A percentile compares a stretch with the other conserved stretches of the same genome.
Conservation (phyloP, 64 coral and sea anemone species). For the Montipora sp. region DNA sequence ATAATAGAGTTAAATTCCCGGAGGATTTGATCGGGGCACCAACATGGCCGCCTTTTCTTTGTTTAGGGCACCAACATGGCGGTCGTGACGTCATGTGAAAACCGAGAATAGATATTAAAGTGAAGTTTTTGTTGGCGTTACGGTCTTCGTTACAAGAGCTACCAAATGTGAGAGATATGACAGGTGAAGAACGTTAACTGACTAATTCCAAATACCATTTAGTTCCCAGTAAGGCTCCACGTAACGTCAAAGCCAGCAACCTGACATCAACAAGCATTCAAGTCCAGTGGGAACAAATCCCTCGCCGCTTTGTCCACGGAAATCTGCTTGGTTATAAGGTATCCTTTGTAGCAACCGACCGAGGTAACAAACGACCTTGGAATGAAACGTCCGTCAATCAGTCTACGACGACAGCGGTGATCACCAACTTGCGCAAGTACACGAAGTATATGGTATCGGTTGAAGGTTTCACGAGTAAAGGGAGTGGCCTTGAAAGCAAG, state of each 20-base stretch:
- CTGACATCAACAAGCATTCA: conserved; percentile 81
- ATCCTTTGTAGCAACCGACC: conserved; percentile 12
- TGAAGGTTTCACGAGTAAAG: conserved; percentile 50
- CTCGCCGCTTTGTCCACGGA: conserved; percentile 50
- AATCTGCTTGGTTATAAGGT: conserved; percentile 79
- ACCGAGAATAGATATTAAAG: no score
- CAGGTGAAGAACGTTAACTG: no score
- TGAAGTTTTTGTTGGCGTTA: no score
- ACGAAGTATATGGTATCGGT: conserved; percentile 60
- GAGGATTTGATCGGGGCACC: no score
- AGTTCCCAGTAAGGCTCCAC: conserved; percentile 82
- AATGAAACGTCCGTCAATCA: conserved; percentile 18
- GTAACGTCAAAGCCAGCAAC: conserved; percentile 65
- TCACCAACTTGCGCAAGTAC: conserved; percentile 71
- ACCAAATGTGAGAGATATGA: no score
- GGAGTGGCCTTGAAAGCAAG: conserved; percentile 43
- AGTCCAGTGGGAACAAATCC: conserved; percentile 74
- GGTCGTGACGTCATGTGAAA: no score
- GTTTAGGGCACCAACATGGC: no score
- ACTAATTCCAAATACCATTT: not conserved
- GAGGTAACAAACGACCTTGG: not conserved
- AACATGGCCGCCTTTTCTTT: no score
- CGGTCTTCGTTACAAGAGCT: no score
- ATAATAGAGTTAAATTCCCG: no score
- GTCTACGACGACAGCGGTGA: conserved; percentile 14